Evolutionary conservation across 2,113 vertebrate genomes (phyloP).

Genomic region (Steatornis caripensis): DNA sequence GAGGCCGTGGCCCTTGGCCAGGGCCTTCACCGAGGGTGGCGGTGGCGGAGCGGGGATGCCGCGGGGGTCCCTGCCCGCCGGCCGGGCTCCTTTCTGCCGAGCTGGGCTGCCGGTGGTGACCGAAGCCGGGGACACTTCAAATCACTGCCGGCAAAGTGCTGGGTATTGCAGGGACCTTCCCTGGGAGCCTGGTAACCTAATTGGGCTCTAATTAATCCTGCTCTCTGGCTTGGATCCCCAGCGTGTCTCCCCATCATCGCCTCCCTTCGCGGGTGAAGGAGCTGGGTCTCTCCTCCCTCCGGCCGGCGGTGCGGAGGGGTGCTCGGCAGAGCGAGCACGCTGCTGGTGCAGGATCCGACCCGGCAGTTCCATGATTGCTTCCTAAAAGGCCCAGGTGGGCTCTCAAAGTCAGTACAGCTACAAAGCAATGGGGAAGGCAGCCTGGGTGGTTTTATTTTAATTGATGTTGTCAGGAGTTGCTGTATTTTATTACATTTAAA

Average conservation of each 20-base stretch:
- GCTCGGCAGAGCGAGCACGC: rapidly evolving
- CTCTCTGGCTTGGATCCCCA: neutral
- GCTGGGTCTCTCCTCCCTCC: neutral
- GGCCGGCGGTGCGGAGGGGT: rapidly evolving
- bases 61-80: neutral
- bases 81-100: neutral
- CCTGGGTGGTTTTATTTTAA: neutral
- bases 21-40: neutral
- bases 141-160: neutral
- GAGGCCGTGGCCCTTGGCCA: neutral
- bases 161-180: neutral
- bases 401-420: neutral
- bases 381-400: constrained; percentile 54
- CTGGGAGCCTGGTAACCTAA: neutral
- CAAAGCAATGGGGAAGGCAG: neutral
- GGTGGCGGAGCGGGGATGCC: neutral
- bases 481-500: constrained; percentile 19
- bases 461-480: constrained; percentile 33
- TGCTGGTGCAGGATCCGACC: neutral
- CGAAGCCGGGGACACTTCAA: neutral
- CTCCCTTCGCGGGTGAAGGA: rapidly evolving
- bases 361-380: neutral
- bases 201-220: constrained; percentile 8
- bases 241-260: neutral
- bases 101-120: neutral